These are phyloP conservation scores for Hypsopygia costalis DNA, from an alignment of 2,888 invertebrate genomes.

Conservation along the genomic window DNA sequence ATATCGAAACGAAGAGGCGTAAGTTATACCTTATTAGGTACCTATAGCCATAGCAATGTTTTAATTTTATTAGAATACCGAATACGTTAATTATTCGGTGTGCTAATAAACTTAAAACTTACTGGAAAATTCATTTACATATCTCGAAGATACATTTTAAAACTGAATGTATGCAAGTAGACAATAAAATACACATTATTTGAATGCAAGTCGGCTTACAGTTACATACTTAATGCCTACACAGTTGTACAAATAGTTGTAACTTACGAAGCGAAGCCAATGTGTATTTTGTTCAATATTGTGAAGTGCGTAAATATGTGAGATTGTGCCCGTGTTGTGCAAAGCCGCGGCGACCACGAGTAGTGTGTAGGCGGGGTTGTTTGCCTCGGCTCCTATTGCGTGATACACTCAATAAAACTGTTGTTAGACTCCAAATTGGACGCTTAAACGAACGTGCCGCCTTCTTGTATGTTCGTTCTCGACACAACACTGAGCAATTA, in stretches of 20 bases:
- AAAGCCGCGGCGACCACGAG: constrained; percentile 12
- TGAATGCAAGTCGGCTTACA: too few species aligned
- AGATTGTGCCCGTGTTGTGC: constrained; percentile 36
- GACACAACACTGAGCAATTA: constrained; percentile 13
- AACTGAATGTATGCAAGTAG: too few species aligned
- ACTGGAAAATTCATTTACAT: too few species aligned
- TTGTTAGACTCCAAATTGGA: constrained; percentile 56
- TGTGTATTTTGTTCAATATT: background rate
- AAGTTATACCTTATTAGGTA: too few species aligned
- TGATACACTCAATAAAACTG: constrained; percentile 68
- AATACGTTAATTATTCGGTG: too few species aligned
- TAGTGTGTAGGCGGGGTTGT: constrained; percentile 63
- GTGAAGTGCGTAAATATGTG: constrained; percentile 5
- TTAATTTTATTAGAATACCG: too few species aligned
- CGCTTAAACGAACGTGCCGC: constrained; percentile 36
- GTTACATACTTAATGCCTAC: too few species aligned
- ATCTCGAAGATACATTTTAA: too few species aligned
- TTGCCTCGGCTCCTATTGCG: constrained; percentile 72
- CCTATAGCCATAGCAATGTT: too few species aligned
- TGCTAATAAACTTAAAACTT: too few species aligned
- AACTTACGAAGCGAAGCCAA: background rate
- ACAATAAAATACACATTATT: too few species aligned
- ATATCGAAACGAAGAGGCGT: too few species aligned
- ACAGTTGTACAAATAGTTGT: background rate
- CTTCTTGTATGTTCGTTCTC: constrained; percentile 22